Conservation (phyloP, 2,797 vertebrate genomes). For the Thripadectes ignobilis region DNA sequence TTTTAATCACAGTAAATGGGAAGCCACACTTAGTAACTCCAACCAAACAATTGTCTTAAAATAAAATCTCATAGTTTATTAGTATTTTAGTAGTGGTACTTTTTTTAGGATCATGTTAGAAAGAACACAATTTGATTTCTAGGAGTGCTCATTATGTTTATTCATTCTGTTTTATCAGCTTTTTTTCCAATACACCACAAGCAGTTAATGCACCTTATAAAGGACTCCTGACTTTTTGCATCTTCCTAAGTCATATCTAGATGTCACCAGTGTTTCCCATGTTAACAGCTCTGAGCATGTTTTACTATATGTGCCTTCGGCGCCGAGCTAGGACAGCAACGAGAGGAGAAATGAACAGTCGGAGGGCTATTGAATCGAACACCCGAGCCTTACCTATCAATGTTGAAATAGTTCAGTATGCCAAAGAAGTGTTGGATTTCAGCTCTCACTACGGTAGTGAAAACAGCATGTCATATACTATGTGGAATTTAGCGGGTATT, state of each 20-base stretch:
- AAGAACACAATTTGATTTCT: background rate
- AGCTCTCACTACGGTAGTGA: conserved; percentile 99
- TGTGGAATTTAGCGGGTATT: conserved; percentile 96
- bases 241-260: conserved; percentile 62
- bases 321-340: conserved; percentile 94
- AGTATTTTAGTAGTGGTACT: background rate
- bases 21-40: background rate
- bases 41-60: background rate
- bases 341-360: conserved; percentile 91
- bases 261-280: conserved; percentile 90
- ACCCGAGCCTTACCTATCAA: conserved; percentile 88
- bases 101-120: background rate
- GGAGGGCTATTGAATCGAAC: conserved; percentile 89
- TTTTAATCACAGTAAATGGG: background rate
- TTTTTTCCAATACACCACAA: conserved; percentile 64
- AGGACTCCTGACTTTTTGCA: conserved; percentile 70
- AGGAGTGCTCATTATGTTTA: conserved; percentile 35
- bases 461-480: conserved; percentile 98
- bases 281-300: conserved; percentile 98
- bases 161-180: conserved; percentile 69
- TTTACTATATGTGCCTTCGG: conserved; percentile 99
- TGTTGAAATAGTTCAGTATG: conserved; percentile 92
- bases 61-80: background rate
- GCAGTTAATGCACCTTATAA: conserved; percentile 63
- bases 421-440: conserved; percentile 97